phyloP scores from a whole-genome alignment of 2,888 invertebrate genomes.

The Rotaria sp. region DNA sequence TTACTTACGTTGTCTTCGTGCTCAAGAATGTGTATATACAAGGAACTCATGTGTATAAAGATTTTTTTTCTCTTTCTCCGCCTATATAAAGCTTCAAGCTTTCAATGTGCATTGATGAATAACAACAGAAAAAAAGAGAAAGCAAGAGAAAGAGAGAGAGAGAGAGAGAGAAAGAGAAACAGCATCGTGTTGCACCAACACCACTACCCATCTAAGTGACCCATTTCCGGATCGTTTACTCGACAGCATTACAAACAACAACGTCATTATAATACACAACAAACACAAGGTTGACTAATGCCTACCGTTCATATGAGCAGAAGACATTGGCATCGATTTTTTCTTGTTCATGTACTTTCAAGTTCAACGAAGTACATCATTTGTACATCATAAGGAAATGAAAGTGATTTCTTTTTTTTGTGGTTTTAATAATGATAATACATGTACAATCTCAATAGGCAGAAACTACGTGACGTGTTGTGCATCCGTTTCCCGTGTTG shows the following conservation, averaged over 20 bases:
- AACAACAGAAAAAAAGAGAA: background rate
- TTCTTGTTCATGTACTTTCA: background rate
- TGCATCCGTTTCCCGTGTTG: background rate
- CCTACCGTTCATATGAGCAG: background rate
- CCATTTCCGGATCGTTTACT: background rate
- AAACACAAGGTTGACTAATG: background rate
- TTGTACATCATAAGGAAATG: background rate
- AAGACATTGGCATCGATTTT: background rate
- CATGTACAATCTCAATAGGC: background rate
- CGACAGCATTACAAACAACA: background rate
- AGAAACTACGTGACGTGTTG: background rate
- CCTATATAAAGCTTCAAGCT: background rate
- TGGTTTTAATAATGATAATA: background rate
- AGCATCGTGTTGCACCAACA: constrained; percentile 5
- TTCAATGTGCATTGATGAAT: background rate
- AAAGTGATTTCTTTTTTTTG: background rate
- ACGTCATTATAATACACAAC: background rate
- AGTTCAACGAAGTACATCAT: background rate
- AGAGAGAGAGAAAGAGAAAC: background rate
- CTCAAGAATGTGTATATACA: background rate
- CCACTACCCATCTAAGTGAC: constrained; percentile 7
- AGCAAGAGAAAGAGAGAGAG: background rate
- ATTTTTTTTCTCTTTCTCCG: background rate
- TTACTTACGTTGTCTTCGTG: background rate
- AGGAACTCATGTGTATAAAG: background rate